Evolutionary conservation across 2,888 invertebrate species (phyloP).

Genomic region (Hirudinaria manillensis): DNA sequence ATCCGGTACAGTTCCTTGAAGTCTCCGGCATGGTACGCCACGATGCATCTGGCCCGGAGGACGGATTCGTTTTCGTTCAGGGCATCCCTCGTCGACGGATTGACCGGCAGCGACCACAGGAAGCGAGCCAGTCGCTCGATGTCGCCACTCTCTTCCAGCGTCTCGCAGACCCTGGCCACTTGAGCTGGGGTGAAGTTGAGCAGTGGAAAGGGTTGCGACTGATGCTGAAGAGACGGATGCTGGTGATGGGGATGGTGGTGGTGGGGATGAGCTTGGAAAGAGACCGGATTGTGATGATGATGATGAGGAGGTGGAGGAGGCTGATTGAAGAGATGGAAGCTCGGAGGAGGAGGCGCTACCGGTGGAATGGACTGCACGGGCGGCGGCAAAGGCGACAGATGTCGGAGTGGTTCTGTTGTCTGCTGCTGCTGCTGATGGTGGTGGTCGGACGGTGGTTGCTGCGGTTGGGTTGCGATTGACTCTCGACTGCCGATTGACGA

Average conservation of each 20-base stretch:
- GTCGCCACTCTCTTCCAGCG: constrained; percentile 58
- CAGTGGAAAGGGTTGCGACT: constrained; percentile 21
- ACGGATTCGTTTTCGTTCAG: constrained; percentile 79
- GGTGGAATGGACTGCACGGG: background rate
- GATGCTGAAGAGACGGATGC: constrained; percentile 7
- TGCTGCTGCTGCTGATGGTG: background rate
- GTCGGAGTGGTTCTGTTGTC: background rate
- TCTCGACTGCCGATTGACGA: no score
- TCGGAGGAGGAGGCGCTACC: background rate
- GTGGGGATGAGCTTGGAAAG: constrained; percentile 13
- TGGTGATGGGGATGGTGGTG: constrained; percentile 27
- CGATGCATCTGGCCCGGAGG: constrained; percentile 75
- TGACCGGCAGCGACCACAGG: constrained; percentile 81
- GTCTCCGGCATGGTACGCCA: constrained; percentile 82
- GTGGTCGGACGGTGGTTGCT: background rate
- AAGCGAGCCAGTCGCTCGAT: constrained; percentile 67
- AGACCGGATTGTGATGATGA: background rate
- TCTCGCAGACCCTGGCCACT: constrained; percentile 54
- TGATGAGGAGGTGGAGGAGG: background rate
- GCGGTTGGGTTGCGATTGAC: no score
- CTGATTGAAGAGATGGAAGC: constrained; percentile 8
- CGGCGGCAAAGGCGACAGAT: background rate
- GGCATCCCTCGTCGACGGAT: constrained; percentile 70
- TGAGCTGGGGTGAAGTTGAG: constrained; percentile 51
- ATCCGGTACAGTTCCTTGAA: constrained; percentile 79